Evolutionary conservation across 2,797 vertebrate species (phyloP).

Genomic region (Sylvia borin): DNA sequence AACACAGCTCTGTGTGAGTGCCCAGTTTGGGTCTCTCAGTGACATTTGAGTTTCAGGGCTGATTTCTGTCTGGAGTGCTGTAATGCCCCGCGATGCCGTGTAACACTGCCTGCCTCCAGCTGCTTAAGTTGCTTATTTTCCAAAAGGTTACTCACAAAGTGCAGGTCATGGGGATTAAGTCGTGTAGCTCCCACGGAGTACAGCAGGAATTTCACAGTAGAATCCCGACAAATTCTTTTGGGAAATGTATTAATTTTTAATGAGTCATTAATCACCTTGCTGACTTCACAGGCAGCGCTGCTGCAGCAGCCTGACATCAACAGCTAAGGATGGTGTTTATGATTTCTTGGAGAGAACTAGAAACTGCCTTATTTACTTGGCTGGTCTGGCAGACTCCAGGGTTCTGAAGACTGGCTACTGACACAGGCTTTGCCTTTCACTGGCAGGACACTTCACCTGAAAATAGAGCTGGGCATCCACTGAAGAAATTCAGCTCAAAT

Average conservation of each 20-base stretch:
- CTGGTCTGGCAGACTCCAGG: background rate
- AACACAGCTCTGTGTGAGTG: background rate
- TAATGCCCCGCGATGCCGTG: background rate
- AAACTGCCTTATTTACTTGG: background rate
- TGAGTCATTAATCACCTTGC: slow-evolving; percentile 10
- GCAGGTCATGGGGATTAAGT: background rate
- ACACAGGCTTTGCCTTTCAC: background rate
- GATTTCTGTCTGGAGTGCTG: background rate
- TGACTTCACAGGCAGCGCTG: background rate
- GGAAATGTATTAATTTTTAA: slow-evolving; percentile 37
- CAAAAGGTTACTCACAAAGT: background rate
- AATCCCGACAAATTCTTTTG: background rate
- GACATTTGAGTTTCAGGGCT: rapidly evolving
- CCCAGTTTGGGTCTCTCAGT: background rate
- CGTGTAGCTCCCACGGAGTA: background rate
- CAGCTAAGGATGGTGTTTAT: background rate
- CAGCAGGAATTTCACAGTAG: background rate
- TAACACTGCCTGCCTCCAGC: background rate
- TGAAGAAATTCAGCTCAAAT: background rate
- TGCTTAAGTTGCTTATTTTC: background rate
- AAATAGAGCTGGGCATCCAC: background rate
- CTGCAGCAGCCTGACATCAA: background rate
- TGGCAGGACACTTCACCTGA: background rate
- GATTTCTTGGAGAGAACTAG: background rate
- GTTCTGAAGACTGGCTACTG: background rate